A percentile compares a stretch with the other conserved stretches of the same genome.
Conservation (phyloP, 2,113 vertebrate species). For the Zingel zingel region DNA sequence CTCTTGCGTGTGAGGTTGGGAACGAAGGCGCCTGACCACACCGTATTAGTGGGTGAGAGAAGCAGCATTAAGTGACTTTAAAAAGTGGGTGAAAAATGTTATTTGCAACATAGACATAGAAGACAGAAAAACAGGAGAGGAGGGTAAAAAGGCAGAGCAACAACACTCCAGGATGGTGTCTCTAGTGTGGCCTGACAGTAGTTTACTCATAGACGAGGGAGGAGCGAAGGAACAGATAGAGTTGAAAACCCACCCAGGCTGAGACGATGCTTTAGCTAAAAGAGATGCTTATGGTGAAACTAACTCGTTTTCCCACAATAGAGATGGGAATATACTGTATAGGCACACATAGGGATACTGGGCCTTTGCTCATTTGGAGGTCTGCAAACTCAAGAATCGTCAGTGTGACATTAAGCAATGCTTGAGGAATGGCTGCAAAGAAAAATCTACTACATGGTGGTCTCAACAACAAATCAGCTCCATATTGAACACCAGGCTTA, state of each 20-base stretch:
- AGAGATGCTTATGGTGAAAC: slow-evolving; percentile 48
- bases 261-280: slow-evolving; percentile 49
- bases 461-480: slow-evolving; percentile 63
- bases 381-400: slow-evolving; percentile 49
- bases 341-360: slow-evolving; percentile 41
- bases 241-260: slow-evolving; percentile 58
- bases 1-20: slow-evolving; percentile 41
- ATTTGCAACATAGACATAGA: slow-evolving; percentile 35
- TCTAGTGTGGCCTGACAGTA: slow-evolving; percentile 40
- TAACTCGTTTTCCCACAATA: slow-evolving; percentile 66
- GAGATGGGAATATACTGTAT: slow-evolving; percentile 55
- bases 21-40: slow-evolving; percentile 47
- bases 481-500: slow-evolving; percentile 45
- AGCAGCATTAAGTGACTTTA: slow-evolving; percentile 24
- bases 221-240: slow-evolving; percentile 24
- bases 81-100: slow-evolving; percentile 47
- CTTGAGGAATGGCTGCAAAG: slow-evolving; percentile 50
- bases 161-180: slow-evolving; percentile 49
- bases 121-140: slow-evolving; percentile 1
- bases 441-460: slow-evolving; percentile 39
- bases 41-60: neutral
- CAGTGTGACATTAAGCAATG: slow-evolving; percentile 52
- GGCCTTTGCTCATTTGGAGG: slow-evolving; percentile 53
- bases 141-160: slow-evolving; percentile 21
- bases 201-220: slow-evolving; percentile 31